A percentile compares a stretch with the other conserved stretches of the same genome.
Evolutionary conservation across 2,888 invertebrate species (phyloP).

Genomic region (Adineta ricciae): DNA sequence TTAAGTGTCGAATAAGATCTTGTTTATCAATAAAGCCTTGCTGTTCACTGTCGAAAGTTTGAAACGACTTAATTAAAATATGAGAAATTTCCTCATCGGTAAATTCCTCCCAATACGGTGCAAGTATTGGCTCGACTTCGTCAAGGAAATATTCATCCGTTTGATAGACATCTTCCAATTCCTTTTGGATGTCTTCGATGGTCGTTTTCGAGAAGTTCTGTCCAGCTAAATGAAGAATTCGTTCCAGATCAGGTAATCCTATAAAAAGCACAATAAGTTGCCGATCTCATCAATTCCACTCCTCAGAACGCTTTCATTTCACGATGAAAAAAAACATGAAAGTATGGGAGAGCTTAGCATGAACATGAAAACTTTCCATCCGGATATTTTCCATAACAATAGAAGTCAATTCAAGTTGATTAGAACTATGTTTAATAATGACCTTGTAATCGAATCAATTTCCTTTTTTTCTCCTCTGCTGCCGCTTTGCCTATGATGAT

Average conservation of each 20-base stretch:
- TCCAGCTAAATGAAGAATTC: background rate
- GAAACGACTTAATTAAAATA: background rate
- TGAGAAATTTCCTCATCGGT: background rate
- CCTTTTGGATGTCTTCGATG: background rate
- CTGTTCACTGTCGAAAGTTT: background rate
- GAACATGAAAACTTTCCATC: too few relatives aligned
- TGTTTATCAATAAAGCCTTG: background rate
- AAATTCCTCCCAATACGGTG: background rate
- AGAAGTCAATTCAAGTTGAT: too few relatives aligned
- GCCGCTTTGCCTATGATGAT: too few relatives aligned
- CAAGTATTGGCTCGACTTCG: background rate
- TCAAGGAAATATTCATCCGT: slow-evolving; percentile 12
- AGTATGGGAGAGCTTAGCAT: too few relatives aligned
- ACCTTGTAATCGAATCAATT: too few relatives aligned
- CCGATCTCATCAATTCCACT: background rate
- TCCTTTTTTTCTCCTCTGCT: background rate
- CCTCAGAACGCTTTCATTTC: background rate
- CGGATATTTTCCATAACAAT: too few relatives aligned
- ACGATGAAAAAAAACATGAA: too few relatives aligned
- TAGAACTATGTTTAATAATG: too few relatives aligned
- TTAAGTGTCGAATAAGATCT: background rate
- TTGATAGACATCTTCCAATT: background rate
- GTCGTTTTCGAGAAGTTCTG: background rate
- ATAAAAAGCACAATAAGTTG: background rate
- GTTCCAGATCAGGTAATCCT: background rate